Evolutionary conservation across 2,888 invertebrate species (phyloP), one percentile per base, ranked within the genome.

Genomic region (Lasiommata megera): DNA sequence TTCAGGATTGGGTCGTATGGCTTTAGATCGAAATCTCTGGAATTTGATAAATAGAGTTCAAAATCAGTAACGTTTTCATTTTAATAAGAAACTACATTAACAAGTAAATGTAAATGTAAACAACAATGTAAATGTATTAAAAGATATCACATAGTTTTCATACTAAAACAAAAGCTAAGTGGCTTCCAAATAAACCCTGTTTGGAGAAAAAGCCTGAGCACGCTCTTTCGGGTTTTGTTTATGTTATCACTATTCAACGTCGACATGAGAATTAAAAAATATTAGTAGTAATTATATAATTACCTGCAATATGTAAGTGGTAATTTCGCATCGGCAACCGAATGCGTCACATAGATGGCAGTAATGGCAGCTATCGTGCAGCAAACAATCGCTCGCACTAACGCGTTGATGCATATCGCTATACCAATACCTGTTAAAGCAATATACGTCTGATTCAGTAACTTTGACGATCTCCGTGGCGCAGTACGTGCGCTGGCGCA

Each of bases 241-340:
- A n/a, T n/a, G n/a, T n/a, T n/a, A n/a, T n/a, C n/a, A n/a, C n/a
- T n/a, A n/a, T n/a, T n/a, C n/a, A n/a, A n/a, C n/a, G n/a, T n/a
- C n/a, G n/a, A n/a, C n/a, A n/a, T n/a, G n/a, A n/a, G n/a, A n/a
- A n/a, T n/a, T n/a, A n/a, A n/a, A n/a, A n/a, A n/a, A n/a, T n/a
- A n/a, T n/a, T n/a, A n/a, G n/a, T n/a, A n/a, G n/a, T n/a, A n/a
- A n/a, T n/a, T n/a, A n/a, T n/a, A 2, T 28, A 51, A 28, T 29
- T 37, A 85, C 88, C 88, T 80, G 74, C 89, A 89, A 67, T 84
- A 82, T 2, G 82, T 84, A 62, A 76, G 87, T 0, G 90, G 90
- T 38, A 89, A 65, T 58, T 69, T 67, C 1, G 69, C 69, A 62
- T 89, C 88, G 0, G 76, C 69, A 12, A 82, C 68, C 0, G 87